Base-by-base conservation (phyloP, 1,140 invertebrate genomes). In the Zaprionus lachaisei region DNA sequence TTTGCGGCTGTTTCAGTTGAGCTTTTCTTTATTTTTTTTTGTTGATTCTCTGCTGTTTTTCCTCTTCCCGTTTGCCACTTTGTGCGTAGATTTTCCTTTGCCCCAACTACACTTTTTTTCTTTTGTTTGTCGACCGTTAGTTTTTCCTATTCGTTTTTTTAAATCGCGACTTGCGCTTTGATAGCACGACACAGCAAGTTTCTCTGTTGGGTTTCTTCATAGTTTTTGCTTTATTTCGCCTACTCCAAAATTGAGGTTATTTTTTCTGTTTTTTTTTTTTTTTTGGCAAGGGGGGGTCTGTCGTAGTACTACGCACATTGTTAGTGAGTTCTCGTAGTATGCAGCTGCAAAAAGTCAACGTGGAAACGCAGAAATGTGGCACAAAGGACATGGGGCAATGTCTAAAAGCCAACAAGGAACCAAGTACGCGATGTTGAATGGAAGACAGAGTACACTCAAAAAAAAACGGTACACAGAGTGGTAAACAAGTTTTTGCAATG, bases 61-160 rank as follows among this genome's bases (percentile, higher is more conserved):
- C 51, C 47, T 51, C 64, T 83, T 70, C 55, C 55, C 76, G 80
- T 86, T 86, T 87, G 61, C 76, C 80, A 80, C 83, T 87, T 86
- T 86, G 83, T 86, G 83, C 80, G 83, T 86, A 74, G 69, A 77
- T 87, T 80, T 83, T 73, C 77, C 60, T 69, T 76, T 75, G 37
- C 51, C 56, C 60, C 38, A 49, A 15, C 31, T 28, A 63, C 68
- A 7, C 28, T 9, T 58, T 57, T 72, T 77, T 69, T 47, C 47
- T 49, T 17, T 17, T 22, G n/a, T 17, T 17, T 17, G n/a, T n/a
- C 17, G 2, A 6, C 44, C 37, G 37, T 37, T 49, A 61, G 44
- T 61, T 76, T 47, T 58, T 20, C 5, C 47, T 47, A 20, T 44
- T 51, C 60, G 70, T 74, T 31, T 49, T 22, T 51, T 38, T 54